Evolutionary conservation across 2,888 invertebrate genomes (phyloP).

Genomic region (Pogonocherus hispidulus): DNA sequence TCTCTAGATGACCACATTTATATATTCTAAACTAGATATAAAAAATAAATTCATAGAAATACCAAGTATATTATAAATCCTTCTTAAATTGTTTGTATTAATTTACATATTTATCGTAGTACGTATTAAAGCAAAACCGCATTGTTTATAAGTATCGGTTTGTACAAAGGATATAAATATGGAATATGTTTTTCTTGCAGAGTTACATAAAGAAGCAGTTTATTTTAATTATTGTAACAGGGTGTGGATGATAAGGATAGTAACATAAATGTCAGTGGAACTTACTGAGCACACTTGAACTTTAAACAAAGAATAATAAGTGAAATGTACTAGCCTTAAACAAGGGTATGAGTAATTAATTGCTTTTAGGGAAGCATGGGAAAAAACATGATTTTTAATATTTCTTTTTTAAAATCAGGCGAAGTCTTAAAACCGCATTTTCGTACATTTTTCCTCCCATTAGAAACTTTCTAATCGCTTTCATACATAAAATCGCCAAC

Average conservation of each 20-base stretch:
- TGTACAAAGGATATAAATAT: not conserved
- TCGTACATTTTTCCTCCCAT: too few species aligned
- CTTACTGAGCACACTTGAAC: not conserved
- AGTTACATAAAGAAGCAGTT: not conserved
- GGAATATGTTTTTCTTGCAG: not conserved
- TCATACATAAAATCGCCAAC: too few species aligned
- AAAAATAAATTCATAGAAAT: slow-evolving; percentile 19
- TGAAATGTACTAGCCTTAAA: too few species aligned
- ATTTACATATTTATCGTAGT: not conserved
- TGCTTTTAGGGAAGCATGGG: too few species aligned
- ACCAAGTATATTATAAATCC: slow-evolving; percentile 14
- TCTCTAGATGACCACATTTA: too few species aligned
- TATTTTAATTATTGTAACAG: not conserved
- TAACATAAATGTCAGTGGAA: not conserved
- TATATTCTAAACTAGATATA: not conserved
- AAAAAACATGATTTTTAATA: too few species aligned
- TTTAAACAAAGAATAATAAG: not conserved
- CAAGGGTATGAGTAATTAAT: too few species aligned
- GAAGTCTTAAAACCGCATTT: too few species aligned
- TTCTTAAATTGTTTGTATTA: slow-evolving; percentile 15
- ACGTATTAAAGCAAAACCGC: not conserved
- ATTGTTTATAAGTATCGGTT: not conserved
- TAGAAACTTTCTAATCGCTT: too few species aligned
- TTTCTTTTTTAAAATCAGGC: too few species aligned
- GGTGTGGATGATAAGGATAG: slow-evolving; percentile 2